phyloP scores from a whole-genome alignment of 1,140 invertebrate species.

The Agraylea sexmaculata region DNA sequence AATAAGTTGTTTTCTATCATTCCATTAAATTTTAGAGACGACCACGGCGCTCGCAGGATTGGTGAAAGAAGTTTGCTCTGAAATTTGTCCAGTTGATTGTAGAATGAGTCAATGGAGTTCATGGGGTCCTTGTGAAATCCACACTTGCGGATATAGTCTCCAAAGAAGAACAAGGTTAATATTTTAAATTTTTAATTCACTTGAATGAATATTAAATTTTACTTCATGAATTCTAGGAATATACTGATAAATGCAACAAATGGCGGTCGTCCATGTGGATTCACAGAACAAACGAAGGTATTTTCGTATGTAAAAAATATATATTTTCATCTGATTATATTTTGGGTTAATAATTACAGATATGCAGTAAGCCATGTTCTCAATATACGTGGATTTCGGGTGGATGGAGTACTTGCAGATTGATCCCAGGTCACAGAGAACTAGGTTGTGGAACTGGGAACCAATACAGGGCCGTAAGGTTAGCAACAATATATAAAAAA shows the following conservation, averaged over 20 bases:
- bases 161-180: conserved; percentile 17
- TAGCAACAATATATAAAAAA: not conserved
- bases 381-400: conserved; percentile 32
- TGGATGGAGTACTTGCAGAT: conserved; percentile 40
- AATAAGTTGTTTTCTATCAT: not conserved
- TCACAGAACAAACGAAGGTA: conserved; percentile 25
- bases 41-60: conserved; percentile 26
- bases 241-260: conserved; percentile 21
- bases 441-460: conserved; percentile 33
- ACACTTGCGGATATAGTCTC: conserved; percentile 29
- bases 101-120: conserved; percentile 48
- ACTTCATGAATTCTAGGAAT: conserved; percentile 14
- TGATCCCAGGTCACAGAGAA: conserved; percentile 33
- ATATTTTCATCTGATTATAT: not conserved
- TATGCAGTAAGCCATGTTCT: conserved; percentile 31
- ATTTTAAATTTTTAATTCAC: not conserved
- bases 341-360: conserved; percentile 20
- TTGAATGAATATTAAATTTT: not conserved
- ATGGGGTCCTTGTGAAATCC: conserved; percentile 41
- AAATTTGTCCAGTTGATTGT: conserved; percentile 52
- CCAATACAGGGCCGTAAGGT: conserved; percentile 34
- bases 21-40: conserved; percentile 9
- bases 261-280: conserved; percentile 32
- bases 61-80: conserved; percentile 45
- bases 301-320: too few relatives aligned